Evolutionary conservation across 2,888 invertebrate genomes (phyloP), one percentile per base, ranked within the genome.

Genomic region (Xanthia togata): DNA sequence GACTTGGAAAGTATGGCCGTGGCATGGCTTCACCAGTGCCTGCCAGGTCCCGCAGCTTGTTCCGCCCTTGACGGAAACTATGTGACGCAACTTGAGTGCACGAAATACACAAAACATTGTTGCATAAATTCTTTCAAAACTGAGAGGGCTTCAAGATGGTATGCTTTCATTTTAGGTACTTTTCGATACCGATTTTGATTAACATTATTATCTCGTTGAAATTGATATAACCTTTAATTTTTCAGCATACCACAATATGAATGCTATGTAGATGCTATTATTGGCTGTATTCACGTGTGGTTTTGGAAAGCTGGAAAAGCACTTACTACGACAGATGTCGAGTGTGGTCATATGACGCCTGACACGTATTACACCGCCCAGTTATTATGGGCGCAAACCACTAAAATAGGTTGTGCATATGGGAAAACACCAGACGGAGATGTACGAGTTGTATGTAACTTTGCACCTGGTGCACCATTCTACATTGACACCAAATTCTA

Each of bases 231-330:
- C 0, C 3, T 44, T 81, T 8, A 20, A n/a, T 68, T 81, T 62
- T 75, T 76, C 93, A 96, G 96, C 82, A 89, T 90, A 79, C 96
- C 96, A 14, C 88, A 84, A 81, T 85, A 90, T 41, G 96, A 95
- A 91, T 96, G 96, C 83, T 94, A 92, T 82, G 86, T 96, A 20
- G 80, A 91, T 68, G 89, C 95, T 47, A 89, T 95, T 60, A 91
- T 94, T 78, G 96, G 96, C 26, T 96, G 96, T 83, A 87, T 96
- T 55, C 92, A 96, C 79, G 88, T 92, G 20, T 96, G 96, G 96
- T 96, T 91, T 87, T 91, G 91, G 83, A 93, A 90, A 75, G 96
- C 95, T 65, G 92, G 93, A 12, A 67, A 85, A 8, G 87, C 90
- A 55, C 84, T 96, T 55, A 89, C 89, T 12, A 70, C 78, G 41